phyloP scores from a whole-genome alignment of 2,797 vertebrate genomes.

The Melopsittacus undulatus region DNA sequence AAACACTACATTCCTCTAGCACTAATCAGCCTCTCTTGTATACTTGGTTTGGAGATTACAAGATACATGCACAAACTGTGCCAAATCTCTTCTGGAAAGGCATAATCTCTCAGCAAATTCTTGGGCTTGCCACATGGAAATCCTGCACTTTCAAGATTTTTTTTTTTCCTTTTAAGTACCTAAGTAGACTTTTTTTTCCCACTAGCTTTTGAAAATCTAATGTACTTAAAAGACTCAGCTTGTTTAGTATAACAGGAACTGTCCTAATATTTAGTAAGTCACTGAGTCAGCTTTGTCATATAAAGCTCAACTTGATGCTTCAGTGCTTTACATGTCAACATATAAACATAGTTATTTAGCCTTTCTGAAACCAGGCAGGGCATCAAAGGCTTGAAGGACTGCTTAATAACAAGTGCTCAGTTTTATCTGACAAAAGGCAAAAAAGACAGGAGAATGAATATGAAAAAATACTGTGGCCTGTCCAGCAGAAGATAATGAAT shows the following conservation, averaged over 20 bases:
- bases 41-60: background rate
- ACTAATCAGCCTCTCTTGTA: background rate
- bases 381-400: background rate
- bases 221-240: background rate
- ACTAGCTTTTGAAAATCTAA: background rate
- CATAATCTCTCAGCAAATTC: background rate
- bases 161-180: background rate
- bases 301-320: background rate
- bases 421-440: conserved; percentile 4
- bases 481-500: background rate
- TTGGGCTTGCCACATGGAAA: background rate
- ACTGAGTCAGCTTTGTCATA: background rate
- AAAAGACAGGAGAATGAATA: background rate
- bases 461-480: background rate
- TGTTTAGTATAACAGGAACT: background rate
- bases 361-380: background rate
- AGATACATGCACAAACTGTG: background rate
- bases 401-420: background rate
- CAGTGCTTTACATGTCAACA: background rate
- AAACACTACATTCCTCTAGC: background rate
- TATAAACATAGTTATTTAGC: conserved; percentile 20
- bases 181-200: background rate
- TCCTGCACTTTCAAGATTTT: background rate
- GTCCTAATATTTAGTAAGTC: conserved; percentile 1
- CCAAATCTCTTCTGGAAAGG: background rate